phyloP scores from a whole-genome alignment of 2,888 invertebrate genomes.

The Nudaria mundana region DNA sequence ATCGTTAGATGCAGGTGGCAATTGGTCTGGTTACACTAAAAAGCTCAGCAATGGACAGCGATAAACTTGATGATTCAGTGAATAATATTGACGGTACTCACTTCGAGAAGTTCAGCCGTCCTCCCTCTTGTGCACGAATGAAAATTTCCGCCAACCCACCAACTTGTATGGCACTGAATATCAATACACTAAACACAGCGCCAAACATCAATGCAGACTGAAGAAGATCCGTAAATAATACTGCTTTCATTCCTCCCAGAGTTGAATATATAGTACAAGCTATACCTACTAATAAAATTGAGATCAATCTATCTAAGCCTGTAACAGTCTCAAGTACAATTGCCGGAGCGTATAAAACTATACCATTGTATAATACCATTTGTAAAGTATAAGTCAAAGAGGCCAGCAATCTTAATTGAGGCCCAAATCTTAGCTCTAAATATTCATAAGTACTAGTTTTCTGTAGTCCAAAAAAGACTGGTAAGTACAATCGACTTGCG shows the following conservation, averaged over 20 bases:
- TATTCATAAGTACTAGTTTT: conserved; percentile 96
- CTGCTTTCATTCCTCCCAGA: conserved; percentile 95
- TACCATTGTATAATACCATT: conserved; percentile 94
- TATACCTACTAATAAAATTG: conserved; percentile 87
- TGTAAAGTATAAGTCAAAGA: conserved; percentile 93
- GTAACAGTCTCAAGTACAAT: conserved; percentile 93
- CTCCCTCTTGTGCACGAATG: conserved; percentile 84
- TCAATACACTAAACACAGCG: conserved; percentile 89
- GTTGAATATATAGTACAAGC: conserved; percentile 94
- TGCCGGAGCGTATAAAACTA: conserved; percentile 96
- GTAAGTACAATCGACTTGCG: conserved; percentile 88
- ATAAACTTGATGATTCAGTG: too few relatives aligned
- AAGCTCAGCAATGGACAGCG: too few relatives aligned
- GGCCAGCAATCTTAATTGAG: conserved; percentile 86
- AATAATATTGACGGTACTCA: conserved; percentile 48
- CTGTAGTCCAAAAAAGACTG: conserved; percentile 92
- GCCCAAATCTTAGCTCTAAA: conserved; percentile 92
- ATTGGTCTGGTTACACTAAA: too few relatives aligned
- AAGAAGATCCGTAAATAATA: conserved; percentile 92
- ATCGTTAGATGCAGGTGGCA: too few relatives aligned
- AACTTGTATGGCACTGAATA: conserved; percentile 85
- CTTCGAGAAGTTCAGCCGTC: conserved; percentile 86
- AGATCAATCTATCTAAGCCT: conserved; percentile 86
- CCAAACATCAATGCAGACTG: conserved; percentile 93
- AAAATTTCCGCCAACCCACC: conserved; percentile 88